Evolutionary conservation across 1,140 invertebrate genomes (phyloP), one percentile per base, ranked within the genome.

Genomic region (Zaprionus africanus): DNA sequence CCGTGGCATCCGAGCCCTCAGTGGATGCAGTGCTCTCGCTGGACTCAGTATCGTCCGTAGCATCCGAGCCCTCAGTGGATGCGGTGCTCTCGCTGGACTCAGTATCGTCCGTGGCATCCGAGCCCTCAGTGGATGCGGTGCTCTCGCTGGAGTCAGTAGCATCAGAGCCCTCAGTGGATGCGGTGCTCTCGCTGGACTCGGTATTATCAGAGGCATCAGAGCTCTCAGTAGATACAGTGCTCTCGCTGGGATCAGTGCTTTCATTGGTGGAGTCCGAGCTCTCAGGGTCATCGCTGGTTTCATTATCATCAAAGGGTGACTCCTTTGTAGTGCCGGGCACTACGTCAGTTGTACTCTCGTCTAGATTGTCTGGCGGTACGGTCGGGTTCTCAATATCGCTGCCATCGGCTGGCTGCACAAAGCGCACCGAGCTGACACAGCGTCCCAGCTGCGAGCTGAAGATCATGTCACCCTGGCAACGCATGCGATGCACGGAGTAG

Each of bases 321-420:
- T 12, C 46, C 9, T 51, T 64, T 51, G 34, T 26, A 1, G 36
- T 49, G 1, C 2, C 6, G 13, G 22, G 13, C 17, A 13, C 22
- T n/a, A 15, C 34, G 5, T 68, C 53, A 1, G 65, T 67, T 7
- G 75, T 76, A 22, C 43, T 61, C 0, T 72, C 78, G 53, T 84
- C 70, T 9, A 69, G 7, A 34, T 74, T 77, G 17, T 9, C 26
- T 15, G 82, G 79, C 11, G 85, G 85, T 64, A 85, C 41, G 13
- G 85, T 90, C 0, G 85, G 85, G 17, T 85, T 90, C 62, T 85
- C 86, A 54, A 90, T 90, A n/a, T 90, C 84, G 24, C 81, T 51
- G 49, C 72, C 59, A 0, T 85, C 82, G n/a, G 57, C 57, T 34
- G 71, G 9, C 28, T 17, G 7, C 9, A 22, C 34, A 17, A 68